Conservation (phyloP, 1,140 invertebrate genomes). For the Papilio dardanus region DNA sequence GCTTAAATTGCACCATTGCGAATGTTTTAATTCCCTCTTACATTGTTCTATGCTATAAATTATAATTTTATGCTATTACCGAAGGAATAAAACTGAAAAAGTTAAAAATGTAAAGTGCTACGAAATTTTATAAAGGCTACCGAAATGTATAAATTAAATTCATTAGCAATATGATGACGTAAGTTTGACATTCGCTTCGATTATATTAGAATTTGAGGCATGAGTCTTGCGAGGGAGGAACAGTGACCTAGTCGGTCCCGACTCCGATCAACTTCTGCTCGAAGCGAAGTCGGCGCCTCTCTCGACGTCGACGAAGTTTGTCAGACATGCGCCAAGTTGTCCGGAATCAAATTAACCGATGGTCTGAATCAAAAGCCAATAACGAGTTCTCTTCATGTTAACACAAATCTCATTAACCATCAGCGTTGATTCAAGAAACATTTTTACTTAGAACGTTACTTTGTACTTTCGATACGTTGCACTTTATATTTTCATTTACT, state of each 20-base stretch:
- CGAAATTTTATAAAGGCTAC: not conserved
- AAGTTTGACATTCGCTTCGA: not conserved
- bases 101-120: slow-evolving; percentile 14
- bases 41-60: slow-evolving; percentile 24
- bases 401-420: slow-evolving; percentile 19
- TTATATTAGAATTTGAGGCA: slow-evolving; percentile 8
- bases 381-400: slow-evolving; percentile 16
- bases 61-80: slow-evolving; percentile 17
- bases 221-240: not conserved
- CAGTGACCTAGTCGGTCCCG: slow-evolving; percentile 8
- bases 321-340: slow-evolving; percentile 16
- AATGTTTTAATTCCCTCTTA: slow-evolving; percentile 20
- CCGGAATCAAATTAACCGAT: slow-evolving; percentile 29
- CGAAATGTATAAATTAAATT: not conserved
- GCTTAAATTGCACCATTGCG: slow-evolving; percentile 49
- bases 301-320: slow-evolving; percentile 18
- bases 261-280: slow-evolving; percentile 17
- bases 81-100: not conserved
- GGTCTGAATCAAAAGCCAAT: slow-evolving; percentile 30
- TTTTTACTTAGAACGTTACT: not conserved
- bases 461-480: not conserved
- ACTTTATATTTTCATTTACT: not conserved
- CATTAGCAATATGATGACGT: not conserved
- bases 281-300: not conserved
- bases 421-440: slow-evolving; percentile 8